Evolutionary conservation across 92 coral and sea anemone genomes (phyloP), one percentile per base, ranked within the genome.

Genomic region (Heliopora coerulea): DNA sequence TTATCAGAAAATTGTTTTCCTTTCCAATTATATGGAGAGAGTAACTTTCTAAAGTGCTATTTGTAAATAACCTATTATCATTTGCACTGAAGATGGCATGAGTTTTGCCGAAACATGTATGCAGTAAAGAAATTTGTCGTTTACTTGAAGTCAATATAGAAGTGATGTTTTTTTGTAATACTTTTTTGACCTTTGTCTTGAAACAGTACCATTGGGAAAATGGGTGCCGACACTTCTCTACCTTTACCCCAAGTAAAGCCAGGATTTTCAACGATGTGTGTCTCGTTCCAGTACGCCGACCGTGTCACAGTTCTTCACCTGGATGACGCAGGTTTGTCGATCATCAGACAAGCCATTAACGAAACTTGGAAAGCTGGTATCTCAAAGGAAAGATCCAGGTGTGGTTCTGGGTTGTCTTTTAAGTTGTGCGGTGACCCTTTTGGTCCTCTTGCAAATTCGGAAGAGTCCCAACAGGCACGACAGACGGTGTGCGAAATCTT

Each of bases 211-310:
- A n/a, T n/a, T 37, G 11, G 4, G 6, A 37, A 4, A 37, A 78
- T 78, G 82, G 75, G 82, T 17, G 73, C 46, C 30, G 59, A 50
- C 28, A 33, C 65, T 27, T 44, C 54, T 49, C 50, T 68, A 12
- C 68, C 83, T 29, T 46, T 85, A 28, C 78, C 80, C 49, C 80
- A 76, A 8, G 72, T 78, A 28, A 84, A 86, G 14, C 88, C 82
- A 18, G 88, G 88, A 2, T 88, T 88, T 75, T 86, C 87, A 49
- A 75, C 84, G 33, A 79, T 88, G 82, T 72, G 83, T 40, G 65
- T 88, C 9, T 68, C 73, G 1, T 28, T 88, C 6, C 73, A 74
- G 28, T 1, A 19, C 17, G 20, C 33, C 3, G 83, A 83, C 54
- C 78, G 74, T 21, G 48, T 88, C 17, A 84, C 87, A 25, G 68